Base-by-base conservation (phyloP, 2,113 vertebrate genomes). In the Seriola quinqueradiata region DNA sequence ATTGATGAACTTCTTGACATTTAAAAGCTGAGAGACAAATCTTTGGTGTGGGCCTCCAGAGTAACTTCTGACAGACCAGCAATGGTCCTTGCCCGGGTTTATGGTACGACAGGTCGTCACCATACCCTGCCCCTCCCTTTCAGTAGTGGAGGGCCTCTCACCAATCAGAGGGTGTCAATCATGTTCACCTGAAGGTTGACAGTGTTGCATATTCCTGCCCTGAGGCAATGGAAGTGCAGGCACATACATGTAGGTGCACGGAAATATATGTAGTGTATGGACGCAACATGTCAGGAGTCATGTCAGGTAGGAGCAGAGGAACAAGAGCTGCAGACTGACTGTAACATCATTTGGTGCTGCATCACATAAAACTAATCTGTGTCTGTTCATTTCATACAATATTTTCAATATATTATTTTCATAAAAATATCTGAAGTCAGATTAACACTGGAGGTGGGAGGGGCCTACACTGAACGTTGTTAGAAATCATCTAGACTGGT, bases 131-230 rank as follows among this genome's bases (percentile, higher is more conserved):
- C 73, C 34, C 28, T n/a, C 73, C 34, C 28, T 21, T 17, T 52
- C 79, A 66, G 76, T 40, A 28, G 74, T 7, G 17, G 44, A 66
- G 80, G 79, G 81, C 87, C 86, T 81, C 81, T 50, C 60, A 25
- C 38, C 80, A 87, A 84, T 86, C 66, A 82, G 21, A 70, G 52
- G 19, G 10, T 61, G 79, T 82, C 83, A 79, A 40, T 89, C 88
- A 83, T 32, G 70, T 73, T 89, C 79, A 83, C 60, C 87, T 91
- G 87, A 88, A 85, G 80, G 84, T 65, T 61, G 66, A 64, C 59
- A 52, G 50, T 36, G 36, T 50, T 48, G 68, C 25, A 80, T 79
- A 25, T 63, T 58, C 55, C 68, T 68, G 81, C 70, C 87, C 82
- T 25, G 44, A 84, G 87, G 88, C 64, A 25, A 55, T 23, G 54